A percentile compares a stretch with the other conserved stretches of the same genome.
These are phyloP conservation scores for Esox lucius DNA, from an alignment of 2,797 vertebrate genomes.

Conservation along the genomic window DNA sequence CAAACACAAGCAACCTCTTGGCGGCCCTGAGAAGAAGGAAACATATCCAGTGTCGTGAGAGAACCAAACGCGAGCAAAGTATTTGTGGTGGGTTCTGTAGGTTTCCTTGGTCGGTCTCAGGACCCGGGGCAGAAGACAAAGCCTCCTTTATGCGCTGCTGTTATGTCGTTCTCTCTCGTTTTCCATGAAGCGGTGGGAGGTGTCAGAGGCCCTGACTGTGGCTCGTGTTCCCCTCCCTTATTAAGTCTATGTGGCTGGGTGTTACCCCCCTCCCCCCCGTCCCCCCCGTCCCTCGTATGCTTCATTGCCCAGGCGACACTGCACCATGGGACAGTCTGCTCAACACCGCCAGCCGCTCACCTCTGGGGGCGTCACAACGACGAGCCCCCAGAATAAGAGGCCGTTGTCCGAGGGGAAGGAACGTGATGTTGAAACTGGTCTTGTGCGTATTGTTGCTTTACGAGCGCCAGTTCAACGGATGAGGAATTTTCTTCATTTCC, in stretches of 20 bases:
- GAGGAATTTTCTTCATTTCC: background rate
- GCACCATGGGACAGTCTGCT: background rate
- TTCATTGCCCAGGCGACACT: slow-evolving; percentile 1
- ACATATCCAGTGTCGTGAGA: background rate
- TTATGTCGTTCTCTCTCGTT: background rate
- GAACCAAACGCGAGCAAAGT: slow-evolving; percentile 26
- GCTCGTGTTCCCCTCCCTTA: slow-evolving; percentile 16
- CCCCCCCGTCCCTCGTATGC: background rate
- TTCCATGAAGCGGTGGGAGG: slow-evolving; percentile 19
- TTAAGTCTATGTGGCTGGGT: slow-evolving; percentile 19
- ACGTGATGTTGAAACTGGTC: background rate
- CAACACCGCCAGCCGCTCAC: background rate
- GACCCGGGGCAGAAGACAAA: slow-evolving; percentile 38
- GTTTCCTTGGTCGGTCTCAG: slow-evolving; percentile 21
- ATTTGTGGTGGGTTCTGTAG: slow-evolving; percentile 26
- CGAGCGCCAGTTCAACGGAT: background rate
- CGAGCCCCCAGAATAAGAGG: background rate
- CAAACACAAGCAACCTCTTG: slow-evolving; percentile 4
- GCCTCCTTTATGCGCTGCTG: slow-evolving; percentile 27
- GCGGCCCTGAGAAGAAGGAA: background rate
- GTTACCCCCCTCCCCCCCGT: too few relatives aligned
- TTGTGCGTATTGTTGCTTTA: background rate
- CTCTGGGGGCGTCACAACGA: background rate
- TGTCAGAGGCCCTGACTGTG: slow-evolving; percentile 31
- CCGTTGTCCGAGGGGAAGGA: background rate